phyloP scores from a whole-genome alignment of 2,113 vertebrate genomes.

The Daphoenositta chrysoptera region DNA sequence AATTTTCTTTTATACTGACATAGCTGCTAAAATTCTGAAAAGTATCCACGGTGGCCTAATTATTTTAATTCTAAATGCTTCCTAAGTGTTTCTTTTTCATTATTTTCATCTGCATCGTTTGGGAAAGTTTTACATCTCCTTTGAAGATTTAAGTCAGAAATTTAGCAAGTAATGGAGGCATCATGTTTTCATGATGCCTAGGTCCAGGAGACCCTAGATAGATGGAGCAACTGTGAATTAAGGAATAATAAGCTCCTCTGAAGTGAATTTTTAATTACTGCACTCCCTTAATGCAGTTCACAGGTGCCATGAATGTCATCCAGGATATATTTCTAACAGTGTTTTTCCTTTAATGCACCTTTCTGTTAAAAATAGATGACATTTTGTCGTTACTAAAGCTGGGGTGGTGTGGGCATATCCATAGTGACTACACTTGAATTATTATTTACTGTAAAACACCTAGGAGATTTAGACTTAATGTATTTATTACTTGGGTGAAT shows the following conservation, averaged over 20 bases:
- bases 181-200: slow-evolving; percentile 64
- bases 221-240: slow-evolving; percentile 65
- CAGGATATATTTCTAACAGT: background rate
- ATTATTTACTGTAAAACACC: background rate
- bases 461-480: background rate
- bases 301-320: slow-evolving; percentile 44
- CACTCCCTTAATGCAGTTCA: slow-evolving; percentile 51
- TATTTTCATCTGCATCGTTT: slow-evolving; percentile 48
- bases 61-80: slow-evolving; percentile 69
- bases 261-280: slow-evolving; percentile 73
- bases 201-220: slow-evolving; percentile 55
- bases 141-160: slow-evolving; percentile 65
- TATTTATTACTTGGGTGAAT: background rate
- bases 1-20: slow-evolving; percentile 34
- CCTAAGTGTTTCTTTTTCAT: slow-evolving; percentile 61
- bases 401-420: background rate
- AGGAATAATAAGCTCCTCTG: slow-evolving; percentile 61
- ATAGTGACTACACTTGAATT: background rate
- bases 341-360: slow-evolving; percentile 13
- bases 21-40: slow-evolving; percentile 43
- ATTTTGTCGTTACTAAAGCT: background rate
- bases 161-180: slow-evolving; percentile 52
- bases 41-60: slow-evolving; percentile 54
- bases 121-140: slow-evolving; percentile 47
- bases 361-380: background rate